Evolutionary conservation across 2,797 vertebrate genomes (phyloP).

Genomic region (Macroramphosus scolopax): DNA sequence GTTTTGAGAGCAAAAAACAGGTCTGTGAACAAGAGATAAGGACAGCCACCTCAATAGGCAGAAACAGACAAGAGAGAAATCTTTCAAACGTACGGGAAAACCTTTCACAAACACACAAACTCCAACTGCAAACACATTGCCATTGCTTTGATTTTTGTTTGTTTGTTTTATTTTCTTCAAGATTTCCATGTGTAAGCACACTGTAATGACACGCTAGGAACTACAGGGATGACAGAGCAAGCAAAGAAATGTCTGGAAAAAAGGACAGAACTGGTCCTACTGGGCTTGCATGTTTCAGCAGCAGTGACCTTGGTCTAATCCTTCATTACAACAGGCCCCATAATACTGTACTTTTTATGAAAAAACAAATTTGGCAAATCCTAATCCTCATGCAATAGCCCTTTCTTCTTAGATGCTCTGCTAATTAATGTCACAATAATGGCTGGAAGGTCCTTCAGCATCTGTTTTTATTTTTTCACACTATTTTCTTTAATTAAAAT

Average conservation of each 20-base stretch:
- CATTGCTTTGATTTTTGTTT: slow-evolving; percentile 20
- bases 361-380: slow-evolving; percentile 64
- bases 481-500: slow-evolving; percentile 33
- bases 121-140: slow-evolving; percentile 11
- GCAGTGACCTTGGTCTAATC: slow-evolving; percentile 79
- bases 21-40: slow-evolving; percentile 75
- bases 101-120: slow-evolving; percentile 11
- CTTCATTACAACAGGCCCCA: slow-evolving; percentile 63
- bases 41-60: slow-evolving; percentile 48
- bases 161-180: slow-evolving; percentile 10
- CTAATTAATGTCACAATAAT: slow-evolving; percentile 61
- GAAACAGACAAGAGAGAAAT: slow-evolving; percentile 38
- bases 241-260: slow-evolving; percentile 25
- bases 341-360: slow-evolving; percentile 52
- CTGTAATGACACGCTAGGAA: slow-evolving; percentile 23
- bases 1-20: slow-evolving; percentile 53
- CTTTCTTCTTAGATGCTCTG: slow-evolving; percentile 37
- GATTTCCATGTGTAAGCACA: slow-evolving; percentile 27
- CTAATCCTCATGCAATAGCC: slow-evolving; percentile 51
- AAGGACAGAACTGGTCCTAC: slow-evolving; percentile 39
- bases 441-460: slow-evolving; percentile 54
- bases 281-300: slow-evolving; percentile 52
- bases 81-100: slow-evolving; percentile 45
- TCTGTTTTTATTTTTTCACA: slow-evolving; percentile 40
- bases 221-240: slow-evolving; percentile 26